Conservation (phyloP, 64 coral and sea anemone species). For the Trachythela sp. region DNA sequence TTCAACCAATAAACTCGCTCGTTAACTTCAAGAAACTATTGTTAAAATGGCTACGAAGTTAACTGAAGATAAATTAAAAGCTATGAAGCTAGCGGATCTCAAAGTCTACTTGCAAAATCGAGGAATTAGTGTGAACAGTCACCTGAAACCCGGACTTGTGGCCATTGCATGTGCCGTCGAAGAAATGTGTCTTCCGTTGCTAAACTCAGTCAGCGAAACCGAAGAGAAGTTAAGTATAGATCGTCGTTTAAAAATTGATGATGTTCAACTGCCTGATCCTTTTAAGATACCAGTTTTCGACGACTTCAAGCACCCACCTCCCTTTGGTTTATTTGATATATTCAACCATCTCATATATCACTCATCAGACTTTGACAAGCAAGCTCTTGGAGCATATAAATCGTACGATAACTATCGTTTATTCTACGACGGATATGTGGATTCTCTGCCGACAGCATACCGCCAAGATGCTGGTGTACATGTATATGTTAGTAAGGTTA, state of each 20-base stretch:
- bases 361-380: not conserved
- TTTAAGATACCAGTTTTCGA: not conserved
- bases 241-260: not conserved
- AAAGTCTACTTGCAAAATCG: not conserved
- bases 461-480: not conserved
- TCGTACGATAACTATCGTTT: conserved; percentile 2
- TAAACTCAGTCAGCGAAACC: not conserved
- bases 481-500: not conserved
- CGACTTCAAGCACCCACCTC: not conserved
- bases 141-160: not conserved
- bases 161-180: conserved; percentile 9
- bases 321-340: not conserved
- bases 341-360: conserved; percentile 21
- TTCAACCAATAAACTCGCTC: not conserved
- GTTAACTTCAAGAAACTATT: not conserved
- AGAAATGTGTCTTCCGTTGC: not conserved
- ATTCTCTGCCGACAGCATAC: not conserved
- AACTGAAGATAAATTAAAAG: not conserved
- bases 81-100: not conserved
- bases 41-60: not conserved
- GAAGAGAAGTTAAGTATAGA: not conserved
- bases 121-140: not conserved
- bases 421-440: not conserved
- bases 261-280: not conserved
- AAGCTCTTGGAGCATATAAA: not conserved